Conservation (phyloP, 2,113 vertebrate species). For the Clarias gariepinus region DNA sequence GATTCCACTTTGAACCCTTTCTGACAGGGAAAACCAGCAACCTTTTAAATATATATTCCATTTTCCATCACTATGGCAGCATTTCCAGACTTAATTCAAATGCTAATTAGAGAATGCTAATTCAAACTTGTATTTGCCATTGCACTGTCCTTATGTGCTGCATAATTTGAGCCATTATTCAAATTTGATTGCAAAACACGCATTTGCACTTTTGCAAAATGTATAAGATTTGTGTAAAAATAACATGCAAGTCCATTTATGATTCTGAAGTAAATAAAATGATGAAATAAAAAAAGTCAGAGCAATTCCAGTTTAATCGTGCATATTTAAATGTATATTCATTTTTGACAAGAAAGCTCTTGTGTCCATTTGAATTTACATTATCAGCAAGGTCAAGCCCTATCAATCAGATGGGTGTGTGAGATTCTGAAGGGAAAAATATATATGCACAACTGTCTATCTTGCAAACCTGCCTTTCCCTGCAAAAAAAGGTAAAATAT, state of each 20-base stretch:
- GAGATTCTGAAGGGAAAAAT: not conserved
- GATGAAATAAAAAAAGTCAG: not conserved
- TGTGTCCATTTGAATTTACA: not conserved
- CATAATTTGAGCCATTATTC: not conserved
- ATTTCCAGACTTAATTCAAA: conserved; percentile 3
- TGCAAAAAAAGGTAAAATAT: not conserved
- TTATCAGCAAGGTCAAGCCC: not conserved
- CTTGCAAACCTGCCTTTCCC: not conserved
- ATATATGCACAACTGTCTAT: not conserved
- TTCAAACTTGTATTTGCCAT: conserved; percentile 2
- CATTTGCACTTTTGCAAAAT: conserved; percentile 15
- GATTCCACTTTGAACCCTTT: not conserved
- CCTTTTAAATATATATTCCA: not conserved
- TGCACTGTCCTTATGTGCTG: not conserved
- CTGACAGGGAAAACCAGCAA: not conserved
- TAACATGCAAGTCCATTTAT: not conserved
- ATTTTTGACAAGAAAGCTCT: not conserved
- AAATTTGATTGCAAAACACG: not conserved
- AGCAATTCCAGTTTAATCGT: not conserved
- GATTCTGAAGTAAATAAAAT: not conserved
- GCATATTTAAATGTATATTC: not conserved
- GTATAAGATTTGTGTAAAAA: not conserved
- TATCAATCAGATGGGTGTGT: not conserved
- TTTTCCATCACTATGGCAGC: not conserved
- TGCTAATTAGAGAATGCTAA: not conserved